A percentile compares a stretch with the other conserved stretches of the same genome.
Conservation (phyloP, 1,140 invertebrate species). For the Heliothis virescens region DNA sequence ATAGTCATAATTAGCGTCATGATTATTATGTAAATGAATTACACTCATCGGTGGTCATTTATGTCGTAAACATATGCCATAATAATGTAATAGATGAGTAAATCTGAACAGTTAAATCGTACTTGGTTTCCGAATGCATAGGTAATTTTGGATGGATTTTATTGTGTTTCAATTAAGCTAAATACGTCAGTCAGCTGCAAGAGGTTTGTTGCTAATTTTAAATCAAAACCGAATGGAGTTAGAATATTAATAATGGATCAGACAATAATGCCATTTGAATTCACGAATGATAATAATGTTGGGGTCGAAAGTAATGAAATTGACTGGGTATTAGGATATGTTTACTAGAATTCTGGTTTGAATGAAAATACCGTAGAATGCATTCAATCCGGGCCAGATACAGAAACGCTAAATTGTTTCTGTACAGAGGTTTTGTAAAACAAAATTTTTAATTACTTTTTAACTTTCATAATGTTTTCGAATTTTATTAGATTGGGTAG, state of each 20-base stretch:
- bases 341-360: not conserved
- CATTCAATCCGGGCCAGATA: no score
- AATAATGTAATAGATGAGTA: constrained; percentile 22
- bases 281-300: constrained; percentile 1
- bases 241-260: constrained; percentile 2
- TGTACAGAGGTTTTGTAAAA: not conserved
- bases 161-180: constrained; percentile 37
- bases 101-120: constrained; percentile 6
- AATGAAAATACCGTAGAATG: not conserved
- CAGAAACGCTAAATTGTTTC: not conserved
- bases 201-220: constrained; percentile 26
- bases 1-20: not conserved
- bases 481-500: no score
- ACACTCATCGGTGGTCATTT: not conserved
- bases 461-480: no score
- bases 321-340: constrained; percentile 3
- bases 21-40: no score
- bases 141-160: constrained; percentile 5
- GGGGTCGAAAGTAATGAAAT: constrained; percentile 1
- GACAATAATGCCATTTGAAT: constrained; percentile 15
- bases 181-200: constrained; percentile 14
- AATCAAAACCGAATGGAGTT: not conserved
- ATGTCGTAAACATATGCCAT: not conserved
- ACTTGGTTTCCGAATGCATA: constrained; percentile 22
- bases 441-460: no score